Percentiles rank a stretch among this genome's conserved stretches.
Conservation (phyloP, 2,888 invertebrate species). For the Hesperia comma region DNA sequence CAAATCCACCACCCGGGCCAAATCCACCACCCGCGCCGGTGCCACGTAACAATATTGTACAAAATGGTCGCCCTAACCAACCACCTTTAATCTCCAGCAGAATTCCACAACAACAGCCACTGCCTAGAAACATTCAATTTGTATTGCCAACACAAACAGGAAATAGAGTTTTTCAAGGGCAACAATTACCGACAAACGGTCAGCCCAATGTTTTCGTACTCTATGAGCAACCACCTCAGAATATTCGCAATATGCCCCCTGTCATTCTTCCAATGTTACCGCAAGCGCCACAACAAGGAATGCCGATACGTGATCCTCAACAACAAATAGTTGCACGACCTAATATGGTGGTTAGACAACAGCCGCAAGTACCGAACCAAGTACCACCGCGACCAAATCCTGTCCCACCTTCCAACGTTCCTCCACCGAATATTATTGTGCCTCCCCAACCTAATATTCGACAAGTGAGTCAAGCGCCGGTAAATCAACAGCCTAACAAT, state of each 20-base stretch:
- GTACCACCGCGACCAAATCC: constrained; percentile 15
- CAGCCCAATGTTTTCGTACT: constrained; percentile 44
- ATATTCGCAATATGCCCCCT: constrained; percentile 19
- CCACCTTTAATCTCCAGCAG: not conserved
- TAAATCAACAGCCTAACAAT: constrained; percentile 6
- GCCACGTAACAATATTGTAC: constrained; percentile 19
- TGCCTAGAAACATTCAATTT: constrained; percentile 18
- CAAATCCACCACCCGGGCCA: constrained; percentile 18
- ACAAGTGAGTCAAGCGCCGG: not conserved
- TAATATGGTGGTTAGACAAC: constrained; percentile 18
- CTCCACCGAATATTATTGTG: not conserved
- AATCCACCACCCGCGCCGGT: constrained; percentile 40
- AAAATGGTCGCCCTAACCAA: constrained; percentile 18
- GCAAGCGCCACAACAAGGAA: not conserved
- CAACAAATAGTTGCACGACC: constrained; percentile 9
- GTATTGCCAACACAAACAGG: constrained; percentile 19
- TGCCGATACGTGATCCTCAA: constrained; percentile 2
- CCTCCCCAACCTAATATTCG: constrained; percentile 16
- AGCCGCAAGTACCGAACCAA: constrained; percentile 21
- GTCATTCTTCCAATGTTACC: constrained; percentile 4
- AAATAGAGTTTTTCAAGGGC: constrained; percentile 32
- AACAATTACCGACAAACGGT: constrained; percentile 38
- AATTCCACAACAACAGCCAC: constrained; percentile 14
- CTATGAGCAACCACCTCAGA: constrained; percentile 40
- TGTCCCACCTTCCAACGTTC: constrained; percentile 4